phyloP scores from a whole-genome alignment of 2,113 vertebrate species.

The Centrocercus urophasianus region DNA sequence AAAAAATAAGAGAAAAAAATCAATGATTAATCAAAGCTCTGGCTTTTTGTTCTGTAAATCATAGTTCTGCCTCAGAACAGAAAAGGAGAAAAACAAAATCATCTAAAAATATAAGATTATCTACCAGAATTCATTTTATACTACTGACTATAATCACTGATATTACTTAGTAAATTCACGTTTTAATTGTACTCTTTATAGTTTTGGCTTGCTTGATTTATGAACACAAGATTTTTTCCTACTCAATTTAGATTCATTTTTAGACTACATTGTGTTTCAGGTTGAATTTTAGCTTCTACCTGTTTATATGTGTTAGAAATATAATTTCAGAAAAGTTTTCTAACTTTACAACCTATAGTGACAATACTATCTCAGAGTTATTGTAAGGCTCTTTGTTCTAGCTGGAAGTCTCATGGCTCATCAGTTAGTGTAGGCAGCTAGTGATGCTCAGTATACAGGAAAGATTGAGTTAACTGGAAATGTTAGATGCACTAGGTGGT shows the following conservation, averaged over 20 bases:
- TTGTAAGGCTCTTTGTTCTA: background rate
- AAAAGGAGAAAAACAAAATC: background rate
- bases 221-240: background rate
- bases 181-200: background rate
- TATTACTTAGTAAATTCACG: background rate
- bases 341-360: accelerated
- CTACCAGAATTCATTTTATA: background rate
- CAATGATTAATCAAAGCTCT: background rate
- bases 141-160: accelerated
- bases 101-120: background rate
- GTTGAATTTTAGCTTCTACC: background rate
- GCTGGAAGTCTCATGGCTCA: background rate
- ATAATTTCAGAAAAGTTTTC: background rate
- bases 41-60: background rate
- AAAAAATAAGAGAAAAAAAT: background rate
- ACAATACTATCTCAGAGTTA: background rate
- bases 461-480: background rate
- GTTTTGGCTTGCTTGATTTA: background rate
- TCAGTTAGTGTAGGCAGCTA: background rate
- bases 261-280: background rate
- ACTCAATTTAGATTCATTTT: background rate
- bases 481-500: accelerated
- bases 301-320: background rate
- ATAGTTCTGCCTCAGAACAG: background rate
- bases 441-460: background rate